phyloP scores from a whole-genome alignment of 2,888 invertebrate species.

The Daptonema setosum region DNA sequence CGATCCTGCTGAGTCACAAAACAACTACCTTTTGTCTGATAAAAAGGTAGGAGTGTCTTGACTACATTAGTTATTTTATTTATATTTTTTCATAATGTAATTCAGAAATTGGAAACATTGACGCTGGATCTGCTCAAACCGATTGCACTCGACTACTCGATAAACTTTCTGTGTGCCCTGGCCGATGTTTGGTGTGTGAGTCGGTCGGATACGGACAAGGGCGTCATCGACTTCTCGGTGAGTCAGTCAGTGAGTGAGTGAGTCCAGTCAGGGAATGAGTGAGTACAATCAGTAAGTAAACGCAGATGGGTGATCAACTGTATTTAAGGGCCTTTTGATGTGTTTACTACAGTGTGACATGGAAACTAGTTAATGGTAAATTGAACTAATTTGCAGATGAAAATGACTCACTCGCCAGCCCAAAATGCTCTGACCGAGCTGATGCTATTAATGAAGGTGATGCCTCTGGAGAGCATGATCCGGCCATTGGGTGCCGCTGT shows the following conservation, averaged over 20 bases:
- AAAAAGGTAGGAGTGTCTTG: not conserved
- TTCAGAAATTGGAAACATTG: constrained; percentile 28
- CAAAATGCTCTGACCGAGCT: constrained; percentile 33
- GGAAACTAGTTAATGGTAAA: too few relatives aligned
- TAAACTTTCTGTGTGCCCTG: constrained; percentile 55
- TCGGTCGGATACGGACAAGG: constrained; percentile 10
- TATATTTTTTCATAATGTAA: not conserved
- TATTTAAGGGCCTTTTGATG: too few relatives aligned
- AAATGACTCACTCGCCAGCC: not conserved
- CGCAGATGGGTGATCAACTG: too few relatives aligned
- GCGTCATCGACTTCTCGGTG: not conserved
- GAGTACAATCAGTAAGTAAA: too few relatives aligned
- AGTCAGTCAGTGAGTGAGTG: too few relatives aligned
- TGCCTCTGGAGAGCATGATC: constrained; percentile 60
- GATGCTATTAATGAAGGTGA: constrained; percentile 54
- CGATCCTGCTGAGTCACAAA: too few relatives aligned
- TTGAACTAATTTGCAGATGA: too few relatives aligned
- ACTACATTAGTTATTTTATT: not conserved
- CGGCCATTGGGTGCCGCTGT: too few relatives aligned
- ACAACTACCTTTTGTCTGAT: too few relatives aligned
- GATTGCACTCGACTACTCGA: constrained; percentile 56
- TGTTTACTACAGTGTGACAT: too few relatives aligned
- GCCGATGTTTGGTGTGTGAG: constrained; percentile 67
- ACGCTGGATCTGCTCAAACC: constrained; percentile 61
- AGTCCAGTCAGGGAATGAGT: too few relatives aligned